Evolutionary conservation across 2,113 vertebrate genomes (phyloP), one percentile per base, ranked within the genome.

Genomic region (Petromus typicus): DNA sequence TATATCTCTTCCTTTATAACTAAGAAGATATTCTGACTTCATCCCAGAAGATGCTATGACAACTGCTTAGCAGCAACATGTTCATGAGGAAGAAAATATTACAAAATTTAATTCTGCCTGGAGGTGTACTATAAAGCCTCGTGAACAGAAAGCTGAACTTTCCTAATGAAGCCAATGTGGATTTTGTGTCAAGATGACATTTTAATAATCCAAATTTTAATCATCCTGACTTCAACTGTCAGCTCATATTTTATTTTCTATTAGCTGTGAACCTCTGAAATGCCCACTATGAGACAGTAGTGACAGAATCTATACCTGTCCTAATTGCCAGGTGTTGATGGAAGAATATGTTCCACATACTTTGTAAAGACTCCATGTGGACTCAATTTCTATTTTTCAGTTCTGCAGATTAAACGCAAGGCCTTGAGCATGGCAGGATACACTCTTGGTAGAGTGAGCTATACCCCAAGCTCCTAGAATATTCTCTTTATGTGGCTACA

Each of bases 191-290:
- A 92, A 93, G 43, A 91, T 95, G 71, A 87, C 40, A 91, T 78
- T 97, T 95, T 87, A 89, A 85, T 95, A 90, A 96, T 95, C 27
- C 69, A 92, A 79, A 93, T 96, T 94, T 96, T 96, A 89, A 92
- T 95, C 89, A 89, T 94, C 43, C 48, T 82, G 67, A 94, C 12
- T 89, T 96, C 12, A 86, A 34, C 51, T 96, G 73, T 91, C 61
- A 96, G 34, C 89, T 96, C 22, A 2, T 92, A 80, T 96, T 96
- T 95, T 89, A 89, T 79, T 96, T 95, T 89, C 32, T 96, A 25
- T 97, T 96, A 89, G 43, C 30, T 14, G 93, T 23, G 71, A 30
- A 64, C 48, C n/a, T 83, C 82, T 94, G 63, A 96, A 95, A 93
- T 90, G 64, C 73, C 92, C 69, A 82, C 30, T 67, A 66, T 93